A percentile compares a stretch with the other conserved stretches of the same genome.
These are phyloP conservation scores for Dryococelus australis DNA, from an alignment of 2,888 invertebrate species.

Conservation along the genomic window DNA sequence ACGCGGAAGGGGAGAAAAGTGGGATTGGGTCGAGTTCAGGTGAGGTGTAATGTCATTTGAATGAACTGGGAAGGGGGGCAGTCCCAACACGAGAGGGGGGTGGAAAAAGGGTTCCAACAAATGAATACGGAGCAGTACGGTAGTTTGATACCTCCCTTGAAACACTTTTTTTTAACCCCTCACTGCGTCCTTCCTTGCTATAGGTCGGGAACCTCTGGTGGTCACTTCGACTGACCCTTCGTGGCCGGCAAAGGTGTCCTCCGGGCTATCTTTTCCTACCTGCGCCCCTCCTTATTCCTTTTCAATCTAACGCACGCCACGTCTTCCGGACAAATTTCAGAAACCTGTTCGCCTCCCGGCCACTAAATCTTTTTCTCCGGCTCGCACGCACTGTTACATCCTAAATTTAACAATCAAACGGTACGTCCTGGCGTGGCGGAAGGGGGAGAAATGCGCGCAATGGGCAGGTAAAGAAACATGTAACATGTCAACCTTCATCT, in stretches of 20 bases:
- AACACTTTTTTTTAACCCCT: not conserved
- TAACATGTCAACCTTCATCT: slow-evolving; percentile 28
- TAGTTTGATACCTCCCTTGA: slow-evolving; percentile 4
- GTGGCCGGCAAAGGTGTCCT: not conserved
- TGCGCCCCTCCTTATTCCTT: not conserved
- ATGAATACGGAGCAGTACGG: not conserved
- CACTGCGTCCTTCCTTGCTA: not conserved
- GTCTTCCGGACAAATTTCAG: not conserved
- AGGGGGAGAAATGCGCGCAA: too few species aligned
- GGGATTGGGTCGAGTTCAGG: not conserved
- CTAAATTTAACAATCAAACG: slow-evolving; percentile 27
- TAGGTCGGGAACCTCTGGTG: not conserved
- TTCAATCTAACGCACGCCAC: not conserved
- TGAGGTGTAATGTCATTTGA: slow-evolving; percentile 26
- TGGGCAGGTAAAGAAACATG: slow-evolving; percentile 25
- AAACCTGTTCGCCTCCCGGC: not conserved
- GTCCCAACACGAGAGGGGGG: not conserved
- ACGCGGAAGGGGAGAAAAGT: not conserved
- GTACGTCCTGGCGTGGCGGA: not conserved
- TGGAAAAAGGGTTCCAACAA: slow-evolving; percentile 11
- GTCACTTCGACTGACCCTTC: not conserved
- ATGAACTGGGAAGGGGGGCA: slow-evolving; percentile 11
- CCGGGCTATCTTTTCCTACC: not conserved
- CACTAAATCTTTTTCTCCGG: not conserved
- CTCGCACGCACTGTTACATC: slow-evolving; percentile 22